These are phyloP conservation scores for Lepus oiostolus DNA, from an alignment of 2,797 vertebrate genomes.

Conservation along the genomic window DNA sequence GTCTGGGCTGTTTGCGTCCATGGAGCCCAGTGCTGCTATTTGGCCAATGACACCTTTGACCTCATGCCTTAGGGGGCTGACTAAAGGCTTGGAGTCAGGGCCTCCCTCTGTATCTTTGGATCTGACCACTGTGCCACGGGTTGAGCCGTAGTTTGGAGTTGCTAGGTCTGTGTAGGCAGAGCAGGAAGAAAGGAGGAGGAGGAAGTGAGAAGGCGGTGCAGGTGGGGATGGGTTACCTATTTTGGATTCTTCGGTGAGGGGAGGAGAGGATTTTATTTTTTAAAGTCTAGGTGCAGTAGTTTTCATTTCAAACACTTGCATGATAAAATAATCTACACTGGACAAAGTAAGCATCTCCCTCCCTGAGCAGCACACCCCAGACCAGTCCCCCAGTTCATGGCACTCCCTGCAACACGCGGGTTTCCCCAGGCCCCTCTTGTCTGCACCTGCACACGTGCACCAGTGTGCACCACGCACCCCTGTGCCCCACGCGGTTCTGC, in stretches of 20 bases:
- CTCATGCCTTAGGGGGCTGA: neutral
- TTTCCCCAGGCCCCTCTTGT: neutral
- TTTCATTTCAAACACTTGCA: neutral
- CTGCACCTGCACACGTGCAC: rapidly evolving
- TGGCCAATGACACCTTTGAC: conserved; percentile 56
- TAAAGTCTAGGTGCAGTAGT: neutral
- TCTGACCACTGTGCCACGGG: neutral
- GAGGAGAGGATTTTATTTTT: too few relatives aligned
- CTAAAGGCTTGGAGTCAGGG: neutral
- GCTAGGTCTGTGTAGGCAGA: neutral
- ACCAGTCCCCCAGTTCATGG: neutral
- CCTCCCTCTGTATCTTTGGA: neutral
- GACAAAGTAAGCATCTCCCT: too few relatives aligned
- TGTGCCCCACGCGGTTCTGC: neutral
- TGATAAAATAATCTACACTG: neutral
- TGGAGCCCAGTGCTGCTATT: conserved; percentile 48
- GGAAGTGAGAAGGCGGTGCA: too few relatives aligned
- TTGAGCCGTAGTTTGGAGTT: neutral
- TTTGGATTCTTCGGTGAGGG: neutral
- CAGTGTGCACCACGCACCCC: rapidly evolving
- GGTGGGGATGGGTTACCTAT: neutral
- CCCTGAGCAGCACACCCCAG: too few relatives aligned
- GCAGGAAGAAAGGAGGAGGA: neutral
- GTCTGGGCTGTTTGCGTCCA: conserved; percentile 11
- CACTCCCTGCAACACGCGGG: rapidly evolving